Evolutionary conservation across 2,113 vertebrate species (phyloP), one percentile per base, ranked within the genome.

Genomic region (Delphinapterus leucas): DNA sequence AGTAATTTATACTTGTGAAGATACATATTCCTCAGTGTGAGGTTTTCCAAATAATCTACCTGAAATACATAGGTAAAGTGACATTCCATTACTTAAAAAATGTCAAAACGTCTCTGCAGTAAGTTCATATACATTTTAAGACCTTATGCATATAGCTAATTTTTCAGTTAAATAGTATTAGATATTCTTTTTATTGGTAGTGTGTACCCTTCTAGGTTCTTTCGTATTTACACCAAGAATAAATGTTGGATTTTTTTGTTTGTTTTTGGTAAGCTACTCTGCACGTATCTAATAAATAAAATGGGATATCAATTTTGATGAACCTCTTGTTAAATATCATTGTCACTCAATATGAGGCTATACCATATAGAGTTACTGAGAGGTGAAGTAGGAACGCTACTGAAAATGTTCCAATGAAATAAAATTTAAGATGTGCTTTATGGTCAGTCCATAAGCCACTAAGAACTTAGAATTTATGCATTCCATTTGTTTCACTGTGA

Each of bases 321-420:
- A 91, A 21, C 44, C 74, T 6, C 14, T 96, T 90, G 11, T 88
- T 86, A 96, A 96, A 77, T 93, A 86, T 77, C 26, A 58, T 82
- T 65, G 12, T 79, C 47, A 94, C 5, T 94, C 26, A 95, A 0
- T 70, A 33, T 71, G 53, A 6, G n/a, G 47, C 21, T 92, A 6
- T 58, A 17, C 49, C 21, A 20, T 68, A 53, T 36, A 96, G 74
- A 18, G 15, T 92, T 93, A 84, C 21, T 80, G 49, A 83, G 33
- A 89, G 5, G n/a, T 95, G 33, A 95, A 91, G 33, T 58, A 82
- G 33, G 8, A 95, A 79, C 96, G 8, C 33, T 93, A 70, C 49
- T 95, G 41, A 97, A 95, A 80, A 55, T 71, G 12, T 95, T 88
- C 68, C 77, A 55, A 70, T 93, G 33, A 97, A 84, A 79, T 96